A percentile compares a stretch with the other conserved stretches of the same genome.
phyloP scores from a whole-genome alignment of 2,797 vertebrate species.

The Nannoperca obscura region DNA sequence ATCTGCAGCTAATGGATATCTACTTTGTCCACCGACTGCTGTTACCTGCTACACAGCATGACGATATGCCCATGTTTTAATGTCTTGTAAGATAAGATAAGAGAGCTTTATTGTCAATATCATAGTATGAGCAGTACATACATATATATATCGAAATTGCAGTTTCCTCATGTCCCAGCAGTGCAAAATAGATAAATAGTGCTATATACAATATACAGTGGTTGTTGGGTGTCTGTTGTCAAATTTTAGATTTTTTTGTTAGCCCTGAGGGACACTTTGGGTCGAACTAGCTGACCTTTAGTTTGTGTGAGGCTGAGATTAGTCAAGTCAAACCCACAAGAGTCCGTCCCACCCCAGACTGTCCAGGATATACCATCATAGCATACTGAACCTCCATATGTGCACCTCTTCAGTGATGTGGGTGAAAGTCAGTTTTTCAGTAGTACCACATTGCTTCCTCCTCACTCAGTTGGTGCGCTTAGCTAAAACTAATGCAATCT shows the following conservation, averaged over 20 bases:
- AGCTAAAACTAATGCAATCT: background rate
- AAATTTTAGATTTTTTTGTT: conserved; percentile 17
- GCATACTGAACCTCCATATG: background rate
- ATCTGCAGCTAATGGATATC: conserved; percentile 19
- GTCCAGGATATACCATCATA: conserved; percentile 9
- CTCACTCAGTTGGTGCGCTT: background rate
- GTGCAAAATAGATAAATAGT: too few species aligned
- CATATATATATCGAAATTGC: too few species aligned
- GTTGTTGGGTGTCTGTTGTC: conserved; percentile 14
- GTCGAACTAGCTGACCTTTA: conserved; percentile 45
- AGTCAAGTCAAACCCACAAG: conserved; percentile 27
- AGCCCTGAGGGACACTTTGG: conserved; percentile 10
- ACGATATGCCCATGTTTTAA: background rate
- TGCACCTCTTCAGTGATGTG: background rate
- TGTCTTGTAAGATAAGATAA: too few species aligned
- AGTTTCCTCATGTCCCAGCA: too few species aligned
- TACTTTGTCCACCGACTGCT: conserved; percentile 23
- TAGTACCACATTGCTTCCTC: background rate
- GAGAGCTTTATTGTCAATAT: too few species aligned
- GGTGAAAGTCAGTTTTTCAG: background rate
- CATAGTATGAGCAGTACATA: too few species aligned
- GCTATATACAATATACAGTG: too few species aligned
- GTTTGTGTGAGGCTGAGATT: conserved; percentile 36
- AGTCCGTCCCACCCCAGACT: conserved; percentile 4
- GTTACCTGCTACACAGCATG: conserved; percentile 4